Percentiles rank a stretch among this genome's conserved stretches.
Conservation (phyloP, 2,888 invertebrate species). For the Volucella inflata region DNA sequence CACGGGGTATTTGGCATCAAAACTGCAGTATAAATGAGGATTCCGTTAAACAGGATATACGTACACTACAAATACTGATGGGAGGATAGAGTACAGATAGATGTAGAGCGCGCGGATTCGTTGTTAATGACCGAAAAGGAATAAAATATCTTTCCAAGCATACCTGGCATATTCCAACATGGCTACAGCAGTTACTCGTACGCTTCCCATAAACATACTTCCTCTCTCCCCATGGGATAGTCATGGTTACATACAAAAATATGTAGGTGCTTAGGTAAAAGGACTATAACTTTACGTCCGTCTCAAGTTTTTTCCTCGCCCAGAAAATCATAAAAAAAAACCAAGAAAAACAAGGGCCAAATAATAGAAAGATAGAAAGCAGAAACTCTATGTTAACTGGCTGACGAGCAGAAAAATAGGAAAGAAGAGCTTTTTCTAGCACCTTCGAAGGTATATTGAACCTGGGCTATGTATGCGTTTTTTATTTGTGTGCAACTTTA, state of each 20-base stretch:
- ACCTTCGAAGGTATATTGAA: constrained; percentile 74
- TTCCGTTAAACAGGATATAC: constrained; percentile 55
- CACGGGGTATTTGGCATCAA: constrained; percentile 56
- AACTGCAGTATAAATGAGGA: constrained; percentile 67
- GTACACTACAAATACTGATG: constrained; percentile 17
- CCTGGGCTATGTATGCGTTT: constrained; percentile 47
- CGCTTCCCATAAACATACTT: constrained; percentile 40
- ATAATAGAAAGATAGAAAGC: constrained; percentile 59
- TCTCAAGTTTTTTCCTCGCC: constrained; percentile 65
- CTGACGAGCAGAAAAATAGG: constrained; percentile 29
- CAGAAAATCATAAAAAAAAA: constrained; percentile 13
- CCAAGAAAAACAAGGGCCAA: constrained; percentile 31
- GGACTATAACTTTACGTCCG: constrained; percentile 71
- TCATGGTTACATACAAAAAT: constrained; percentile 36
- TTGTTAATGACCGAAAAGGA: constrained; percentile 63
- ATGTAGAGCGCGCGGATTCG: constrained; percentile 23
- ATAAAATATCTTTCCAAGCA: constrained; percentile 47
- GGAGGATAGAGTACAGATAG: background rate
- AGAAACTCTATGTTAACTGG: background rate
- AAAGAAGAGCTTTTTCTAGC: constrained; percentile 66
- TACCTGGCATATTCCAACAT: constrained; percentile 13
- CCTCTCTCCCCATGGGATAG: constrained; percentile 52
- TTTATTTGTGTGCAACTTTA: constrained; percentile 52
- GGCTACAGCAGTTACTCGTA: background rate
- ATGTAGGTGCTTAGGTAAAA: constrained; percentile 54